These are phyloP conservation scores for Wiebesia pumilae DNA, from an alignment of 1,140 invertebrate genomes.

Conservation along the genomic window DNA sequence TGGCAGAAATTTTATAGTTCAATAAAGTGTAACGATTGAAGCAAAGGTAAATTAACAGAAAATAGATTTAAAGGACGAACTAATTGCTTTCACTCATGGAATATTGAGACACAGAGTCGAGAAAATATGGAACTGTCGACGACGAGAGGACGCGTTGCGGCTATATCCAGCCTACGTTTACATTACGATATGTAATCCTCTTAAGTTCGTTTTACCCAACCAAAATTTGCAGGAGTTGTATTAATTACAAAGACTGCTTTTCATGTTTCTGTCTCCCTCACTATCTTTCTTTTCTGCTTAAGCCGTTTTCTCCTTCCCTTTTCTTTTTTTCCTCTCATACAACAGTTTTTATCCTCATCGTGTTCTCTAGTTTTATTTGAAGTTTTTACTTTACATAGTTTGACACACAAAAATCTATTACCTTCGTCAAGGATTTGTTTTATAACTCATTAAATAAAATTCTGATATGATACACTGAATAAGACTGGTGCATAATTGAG, in stretches of 20 bases:
- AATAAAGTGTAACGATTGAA: conserved; percentile 33
- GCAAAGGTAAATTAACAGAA: conserved; percentile 30
- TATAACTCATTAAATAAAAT: too few relatives aligned
- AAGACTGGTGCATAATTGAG: too few relatives aligned
- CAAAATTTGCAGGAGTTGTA: conserved; percentile 57
- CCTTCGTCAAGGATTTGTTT: too few relatives aligned
- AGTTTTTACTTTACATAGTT: too few relatives aligned
- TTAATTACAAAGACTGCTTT: conserved; percentile 50
- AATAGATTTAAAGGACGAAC: conserved; percentile 33
- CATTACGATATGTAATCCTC: conserved; percentile 55
- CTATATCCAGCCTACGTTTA: conserved; percentile 34
- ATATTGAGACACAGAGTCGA: background rate
- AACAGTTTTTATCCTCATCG: background rate
- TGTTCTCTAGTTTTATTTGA: too few relatives aligned
- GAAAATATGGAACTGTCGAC: conserved; percentile 11
- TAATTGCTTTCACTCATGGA: conserved; percentile 23
- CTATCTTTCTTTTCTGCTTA: background rate
- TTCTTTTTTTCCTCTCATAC: background rate
- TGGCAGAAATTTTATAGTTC: conserved; percentile 38
- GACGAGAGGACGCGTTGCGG: background rate
- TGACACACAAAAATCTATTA: too few relatives aligned
- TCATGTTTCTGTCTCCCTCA: background rate
- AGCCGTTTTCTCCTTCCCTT: background rate
- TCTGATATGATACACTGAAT: too few relatives aligned
- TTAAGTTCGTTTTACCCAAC: conserved; percentile 55